Conservation (phyloP, 2,113 vertebrate species). For the Lamprologus tigripictilis region DNA sequence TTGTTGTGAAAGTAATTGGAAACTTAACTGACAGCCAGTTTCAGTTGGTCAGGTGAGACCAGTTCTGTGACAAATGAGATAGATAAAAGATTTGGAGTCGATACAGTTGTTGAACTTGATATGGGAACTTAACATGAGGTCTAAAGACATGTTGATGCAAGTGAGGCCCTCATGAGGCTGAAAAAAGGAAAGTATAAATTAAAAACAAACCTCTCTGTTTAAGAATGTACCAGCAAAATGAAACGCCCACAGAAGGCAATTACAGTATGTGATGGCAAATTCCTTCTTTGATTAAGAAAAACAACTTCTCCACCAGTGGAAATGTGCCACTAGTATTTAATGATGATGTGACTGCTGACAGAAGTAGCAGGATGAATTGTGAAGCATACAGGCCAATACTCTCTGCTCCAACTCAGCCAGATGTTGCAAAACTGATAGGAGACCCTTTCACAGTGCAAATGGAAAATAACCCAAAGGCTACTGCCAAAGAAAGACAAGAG, state of each 20-base stretch:
- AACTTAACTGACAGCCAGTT: not conserved
- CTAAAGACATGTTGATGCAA: not conserved
- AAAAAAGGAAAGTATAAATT: not conserved
- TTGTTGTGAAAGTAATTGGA: not conserved
- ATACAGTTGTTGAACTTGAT: not conserved
- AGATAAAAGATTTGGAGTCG: not conserved
- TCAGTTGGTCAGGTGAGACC: not conserved
- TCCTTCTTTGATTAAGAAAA: not conserved
- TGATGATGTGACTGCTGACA: not conserved
- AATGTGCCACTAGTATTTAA: not conserved
- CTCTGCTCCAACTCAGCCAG: not conserved
- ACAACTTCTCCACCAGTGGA: not conserved
- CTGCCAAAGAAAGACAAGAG: not conserved
- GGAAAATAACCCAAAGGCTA: not conserved
- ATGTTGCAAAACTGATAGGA: not conserved
- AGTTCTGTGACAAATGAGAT: not conserved
- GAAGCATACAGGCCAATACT: not conserved
- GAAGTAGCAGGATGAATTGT: not conserved
- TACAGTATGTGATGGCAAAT: not conserved
- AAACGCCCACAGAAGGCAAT: not conserved
- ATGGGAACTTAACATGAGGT: not conserved
- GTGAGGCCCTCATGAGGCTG: too few relatives aligned
- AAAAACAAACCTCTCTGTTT: not conserved
- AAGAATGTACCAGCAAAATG: not conserved
- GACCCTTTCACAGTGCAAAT: not conserved